Percentiles rank a stretch among this genome's conserved stretches.
Evolutionary conservation across 2,888 invertebrate species (phyloP).

Genomic region (Luperina nickerlii): DNA sequence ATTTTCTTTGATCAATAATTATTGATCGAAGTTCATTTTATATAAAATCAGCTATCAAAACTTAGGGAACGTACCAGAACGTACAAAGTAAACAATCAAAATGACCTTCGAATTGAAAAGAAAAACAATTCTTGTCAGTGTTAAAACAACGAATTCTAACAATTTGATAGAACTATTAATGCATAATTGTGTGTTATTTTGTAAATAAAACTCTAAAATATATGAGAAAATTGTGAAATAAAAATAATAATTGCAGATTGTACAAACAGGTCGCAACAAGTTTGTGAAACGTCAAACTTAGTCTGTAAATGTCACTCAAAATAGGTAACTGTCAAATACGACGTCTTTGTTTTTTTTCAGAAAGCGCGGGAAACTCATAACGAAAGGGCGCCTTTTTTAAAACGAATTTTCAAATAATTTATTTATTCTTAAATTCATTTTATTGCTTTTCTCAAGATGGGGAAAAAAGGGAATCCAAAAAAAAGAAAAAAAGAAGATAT

Average conservation of each 20-base stretch:
- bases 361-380: no score
- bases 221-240: background rate
- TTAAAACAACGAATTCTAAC: background rate
- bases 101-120: constrained; percentile 16
- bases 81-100: constrained; percentile 22
- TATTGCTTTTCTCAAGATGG: no score
- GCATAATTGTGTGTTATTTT: constrained; percentile 10
- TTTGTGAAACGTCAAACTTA: constrained; percentile 19
- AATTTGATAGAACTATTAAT: constrained; percentile 9
- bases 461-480: no score
- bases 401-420: no score
- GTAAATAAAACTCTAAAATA: constrained; percentile 15
- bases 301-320: background rate
- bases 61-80: background rate
- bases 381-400: no score
- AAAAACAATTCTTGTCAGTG: constrained; percentile 34
- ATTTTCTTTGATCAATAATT: constrained; percentile 49
- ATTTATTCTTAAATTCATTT: no score
- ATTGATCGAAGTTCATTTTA: constrained; percentile 66
- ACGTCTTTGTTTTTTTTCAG: no score
- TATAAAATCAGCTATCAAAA: background rate
- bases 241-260: background rate
- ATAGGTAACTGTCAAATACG: no score
- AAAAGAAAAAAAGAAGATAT: no score
- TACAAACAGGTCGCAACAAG: constrained; percentile 49